Evolutionary conservation across 2,113 vertebrate species (phyloP).

Genomic region (Thryonomys swinderianus): DNA sequence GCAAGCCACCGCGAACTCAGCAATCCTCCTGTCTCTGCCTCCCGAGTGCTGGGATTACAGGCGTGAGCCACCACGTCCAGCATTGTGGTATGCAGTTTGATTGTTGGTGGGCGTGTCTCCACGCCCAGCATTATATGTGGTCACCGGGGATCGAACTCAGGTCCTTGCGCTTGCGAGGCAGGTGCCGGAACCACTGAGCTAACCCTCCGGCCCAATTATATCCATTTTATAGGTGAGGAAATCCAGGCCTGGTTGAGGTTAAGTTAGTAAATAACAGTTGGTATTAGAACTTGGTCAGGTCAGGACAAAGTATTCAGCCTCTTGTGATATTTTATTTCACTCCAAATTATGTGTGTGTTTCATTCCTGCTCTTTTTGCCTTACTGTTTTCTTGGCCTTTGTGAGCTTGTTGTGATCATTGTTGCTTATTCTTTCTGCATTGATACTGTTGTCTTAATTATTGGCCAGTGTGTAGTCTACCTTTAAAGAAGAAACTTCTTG

Average conservation of each 20-base stretch:
- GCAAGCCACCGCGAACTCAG: too few relatives aligned
- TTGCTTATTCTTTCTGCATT: neutral
- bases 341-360: neutral
- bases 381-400: neutral
- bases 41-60: too few relatives aligned
- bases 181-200: too few relatives aligned
- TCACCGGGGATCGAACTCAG: too few relatives aligned
- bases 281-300: conserved; percentile 4
- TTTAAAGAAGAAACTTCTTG: conserved; percentile 38
- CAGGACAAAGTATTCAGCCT: neutral
- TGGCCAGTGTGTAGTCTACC: neutral
- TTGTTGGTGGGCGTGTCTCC: too few relatives aligned
- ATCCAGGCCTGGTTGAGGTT: neutral
- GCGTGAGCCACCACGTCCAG: too few relatives aligned
- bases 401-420: neutral
- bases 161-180: too few relatives aligned
- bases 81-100: too few relatives aligned
- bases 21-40: too few relatives aligned
- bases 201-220: neutral
- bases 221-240: neutral
- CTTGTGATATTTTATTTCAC: neutral
- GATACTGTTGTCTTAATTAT: neutral
- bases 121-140: too few relatives aligned
- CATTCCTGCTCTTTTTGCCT: neutral
- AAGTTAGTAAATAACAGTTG: neutral